These are phyloP conservation scores for Heliothis virescens DNA, from an alignment of 1,140 invertebrate species.

Conservation along the genomic window DNA sequence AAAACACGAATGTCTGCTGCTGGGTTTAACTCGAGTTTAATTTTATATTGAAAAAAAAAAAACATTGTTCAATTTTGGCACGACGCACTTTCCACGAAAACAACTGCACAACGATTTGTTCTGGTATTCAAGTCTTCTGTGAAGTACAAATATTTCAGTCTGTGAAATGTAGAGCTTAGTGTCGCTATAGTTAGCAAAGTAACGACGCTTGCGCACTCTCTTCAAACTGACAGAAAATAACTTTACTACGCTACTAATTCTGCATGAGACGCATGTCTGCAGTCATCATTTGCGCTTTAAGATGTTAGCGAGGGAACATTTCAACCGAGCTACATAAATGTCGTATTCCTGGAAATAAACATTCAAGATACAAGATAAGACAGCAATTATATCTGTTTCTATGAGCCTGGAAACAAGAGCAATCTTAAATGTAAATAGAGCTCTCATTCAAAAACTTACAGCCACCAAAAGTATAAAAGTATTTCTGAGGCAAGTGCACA, in stretches of 20 bases:
- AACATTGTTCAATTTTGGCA: too few relatives aligned
- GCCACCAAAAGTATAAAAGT: background rate
- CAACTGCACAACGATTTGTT: background rate
- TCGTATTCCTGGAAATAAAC: too few relatives aligned
- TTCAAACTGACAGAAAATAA: background rate
- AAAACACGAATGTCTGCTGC: background rate
- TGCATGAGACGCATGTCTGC: background rate
- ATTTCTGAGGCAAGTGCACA: background rate
- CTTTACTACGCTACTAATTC: background rate
- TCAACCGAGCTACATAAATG: too few relatives aligned
- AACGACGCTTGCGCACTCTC: background rate
- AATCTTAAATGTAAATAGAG: too few relatives aligned
- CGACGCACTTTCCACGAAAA: background rate
- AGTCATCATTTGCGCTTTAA: background rate
- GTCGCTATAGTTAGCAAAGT: background rate
- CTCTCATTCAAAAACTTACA: too few relatives aligned
- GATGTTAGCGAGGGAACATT: background rate
- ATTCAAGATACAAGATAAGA: too few relatives aligned
- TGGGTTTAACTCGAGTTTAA: background rate
- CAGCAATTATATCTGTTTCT: too few relatives aligned
- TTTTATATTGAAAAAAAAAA: too few relatives aligned
- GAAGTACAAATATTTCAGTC: background rate
- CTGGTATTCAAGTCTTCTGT: slow-evolving; percentile 5
- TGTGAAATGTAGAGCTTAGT: background rate
- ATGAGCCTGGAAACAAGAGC: too few relatives aligned